phyloP scores from a whole-genome alignment of 2,797 vertebrate species.

The Cryptoprocta ferox region DNA sequence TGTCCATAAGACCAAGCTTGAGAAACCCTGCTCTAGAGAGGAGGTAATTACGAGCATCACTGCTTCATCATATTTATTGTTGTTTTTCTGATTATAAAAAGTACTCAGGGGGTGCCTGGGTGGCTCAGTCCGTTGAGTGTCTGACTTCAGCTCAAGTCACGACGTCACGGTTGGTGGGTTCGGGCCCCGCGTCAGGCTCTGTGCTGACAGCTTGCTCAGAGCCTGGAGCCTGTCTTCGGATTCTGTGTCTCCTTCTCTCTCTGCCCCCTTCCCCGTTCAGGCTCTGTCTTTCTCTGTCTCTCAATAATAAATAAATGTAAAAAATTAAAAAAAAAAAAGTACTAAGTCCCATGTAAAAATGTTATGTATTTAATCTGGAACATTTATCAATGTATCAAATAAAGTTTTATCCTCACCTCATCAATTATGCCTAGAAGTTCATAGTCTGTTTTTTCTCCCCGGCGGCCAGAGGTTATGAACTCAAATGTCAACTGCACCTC shows the following conservation, averaged over 20 bases:
- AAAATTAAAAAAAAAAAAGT: too few species aligned
- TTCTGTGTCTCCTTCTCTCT: too few species aligned
- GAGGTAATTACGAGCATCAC: neutral
- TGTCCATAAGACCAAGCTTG: neutral
- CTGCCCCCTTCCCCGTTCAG: too few species aligned
- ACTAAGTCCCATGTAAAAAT: neutral
- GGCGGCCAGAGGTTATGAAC: neutral
- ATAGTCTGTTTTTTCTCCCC: neutral
- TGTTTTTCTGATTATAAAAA: slow-evolving; percentile 28
- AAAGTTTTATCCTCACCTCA: neutral
- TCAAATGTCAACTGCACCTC: neutral
- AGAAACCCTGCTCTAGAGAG: neutral
- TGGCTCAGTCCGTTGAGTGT: too few species aligned
- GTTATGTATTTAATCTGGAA: neutral
- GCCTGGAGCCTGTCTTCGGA: too few species aligned
- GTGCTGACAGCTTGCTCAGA: too few species aligned
- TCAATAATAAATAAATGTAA: too few species aligned
- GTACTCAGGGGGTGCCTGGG: too few species aligned
- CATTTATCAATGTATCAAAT: slow-evolving; percentile 35
- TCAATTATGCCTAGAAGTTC: neutral
- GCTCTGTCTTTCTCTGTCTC: too few species aligned
- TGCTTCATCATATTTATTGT: neutral
- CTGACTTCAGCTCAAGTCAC: too few species aligned
- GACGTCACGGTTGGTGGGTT: too few species aligned
- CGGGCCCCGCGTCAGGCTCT: too few species aligned